Evolutionary conservation across 2,113 vertebrate species (phyloP).

Genomic region (Oryzias celebensis): DNA sequence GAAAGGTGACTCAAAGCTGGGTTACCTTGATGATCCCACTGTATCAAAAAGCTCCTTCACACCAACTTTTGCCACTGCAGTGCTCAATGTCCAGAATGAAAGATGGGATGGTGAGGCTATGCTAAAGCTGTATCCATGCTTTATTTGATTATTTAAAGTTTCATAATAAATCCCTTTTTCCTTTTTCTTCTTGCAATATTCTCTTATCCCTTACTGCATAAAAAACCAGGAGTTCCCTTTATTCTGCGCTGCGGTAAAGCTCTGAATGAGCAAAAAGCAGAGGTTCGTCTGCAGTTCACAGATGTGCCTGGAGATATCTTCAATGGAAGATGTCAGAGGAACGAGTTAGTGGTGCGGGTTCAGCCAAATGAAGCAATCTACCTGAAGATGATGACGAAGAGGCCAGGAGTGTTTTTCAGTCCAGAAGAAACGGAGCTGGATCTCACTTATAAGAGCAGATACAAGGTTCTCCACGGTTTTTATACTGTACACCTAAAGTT

Average conservation of each 20-base stretch:
- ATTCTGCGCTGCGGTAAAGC: constrained; percentile 91
- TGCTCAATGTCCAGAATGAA: constrained; percentile 87
- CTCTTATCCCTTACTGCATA: not conserved
- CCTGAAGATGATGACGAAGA: constrained; percentile 91
- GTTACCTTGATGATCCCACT: constrained; percentile 86
- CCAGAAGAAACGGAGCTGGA: constrained; percentile 90
- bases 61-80: constrained; percentile 84
- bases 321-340: constrained; percentile 80
- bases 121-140: not conserved
- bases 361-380: constrained; percentile 88
- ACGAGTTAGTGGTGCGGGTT: constrained; percentile 87
- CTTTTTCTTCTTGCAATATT: not conserved
- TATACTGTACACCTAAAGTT: not conserved
- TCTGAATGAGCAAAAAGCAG: constrained; percentile 88
- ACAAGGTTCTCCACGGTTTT: constrained; percentile 74
- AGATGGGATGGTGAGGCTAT: constrained; percentile 85
- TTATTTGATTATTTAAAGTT: not conserved
- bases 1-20: constrained; percentile 78
- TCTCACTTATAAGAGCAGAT: constrained; percentile 87
- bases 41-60: constrained; percentile 85
- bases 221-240: constrained; percentile 83
- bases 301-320: constrained; percentile 88
- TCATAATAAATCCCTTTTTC: not conserved
- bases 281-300: constrained; percentile 86
- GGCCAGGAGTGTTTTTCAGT: constrained; percentile 84